These are phyloP conservation scores for Noturus placidus DNA, from an alignment of 2,113 vertebrate species.

Conservation along the genomic window DNA sequence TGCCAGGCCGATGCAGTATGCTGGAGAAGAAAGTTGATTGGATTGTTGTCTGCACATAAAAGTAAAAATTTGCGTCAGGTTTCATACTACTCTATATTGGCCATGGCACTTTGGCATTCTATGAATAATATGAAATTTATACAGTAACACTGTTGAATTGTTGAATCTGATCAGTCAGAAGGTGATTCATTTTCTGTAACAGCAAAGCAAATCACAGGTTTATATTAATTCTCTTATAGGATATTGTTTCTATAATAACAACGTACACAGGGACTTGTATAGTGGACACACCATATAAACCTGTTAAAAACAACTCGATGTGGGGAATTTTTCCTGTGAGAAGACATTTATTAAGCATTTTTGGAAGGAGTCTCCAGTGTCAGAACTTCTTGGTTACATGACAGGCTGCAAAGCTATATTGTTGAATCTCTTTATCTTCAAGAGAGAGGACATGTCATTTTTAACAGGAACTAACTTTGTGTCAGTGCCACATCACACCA, in stretches of 20 bases:
- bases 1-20: slow-evolving; percentile 26
- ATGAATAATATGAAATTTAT: neutral
- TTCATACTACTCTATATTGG: neutral
- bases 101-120: neutral
- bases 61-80: neutral
- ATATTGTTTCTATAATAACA: neutral
- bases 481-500: neutral
- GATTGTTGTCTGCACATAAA: neutral
- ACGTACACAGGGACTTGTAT: neutral
- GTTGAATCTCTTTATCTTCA: neutral
- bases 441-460: neutral
- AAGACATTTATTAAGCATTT: neutral
- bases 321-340: neutral
- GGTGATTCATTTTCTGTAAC: neutral
- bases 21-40: neutral
- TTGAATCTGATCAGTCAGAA: neutral
- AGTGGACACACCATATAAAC: neutral
- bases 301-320: neutral
- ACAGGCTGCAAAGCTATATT: neutral
- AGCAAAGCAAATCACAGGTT: neutral
- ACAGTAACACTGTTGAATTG: neutral
- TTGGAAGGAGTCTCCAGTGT: neutral
- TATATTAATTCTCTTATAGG: neutral
- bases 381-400: neutral
- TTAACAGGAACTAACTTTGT: neutral